Percentiles rank a stretch among this genome's conserved stretches.
Evolutionary conservation across 2,888 invertebrate genomes (phyloP).

Genomic region (Erebia aethiops): DNA sequence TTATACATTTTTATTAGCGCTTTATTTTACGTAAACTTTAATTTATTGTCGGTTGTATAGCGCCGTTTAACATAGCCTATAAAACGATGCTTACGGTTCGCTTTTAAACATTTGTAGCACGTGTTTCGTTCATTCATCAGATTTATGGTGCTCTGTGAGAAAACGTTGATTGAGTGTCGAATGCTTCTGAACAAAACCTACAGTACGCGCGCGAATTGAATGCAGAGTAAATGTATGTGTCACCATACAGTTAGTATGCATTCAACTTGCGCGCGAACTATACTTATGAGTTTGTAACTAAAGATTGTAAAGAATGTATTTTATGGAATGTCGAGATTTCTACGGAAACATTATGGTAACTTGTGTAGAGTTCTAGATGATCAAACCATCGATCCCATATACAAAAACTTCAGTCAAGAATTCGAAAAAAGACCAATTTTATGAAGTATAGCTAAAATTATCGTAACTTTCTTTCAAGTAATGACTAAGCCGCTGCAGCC

Average conservation of each 20-base stretch:
- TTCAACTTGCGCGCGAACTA: no score
- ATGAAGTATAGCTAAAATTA: not conserved
- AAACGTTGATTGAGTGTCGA: constrained; percentile 64
- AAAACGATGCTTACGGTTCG: constrained; percentile 79
- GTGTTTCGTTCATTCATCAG: constrained; percentile 83
- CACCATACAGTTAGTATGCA: no score
- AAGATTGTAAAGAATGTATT: not conserved
- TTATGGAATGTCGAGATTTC: not conserved
- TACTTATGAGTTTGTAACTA: no score
- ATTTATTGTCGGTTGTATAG: constrained; percentile 81
- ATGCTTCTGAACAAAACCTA: constrained; percentile 7
- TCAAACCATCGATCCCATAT: not conserved
- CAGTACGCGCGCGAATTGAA: no score
- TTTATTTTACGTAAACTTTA: constrained; percentile 82
- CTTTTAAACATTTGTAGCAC: constrained; percentile 82
- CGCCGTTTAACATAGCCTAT: constrained; percentile 81
- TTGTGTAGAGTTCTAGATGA: not conserved
- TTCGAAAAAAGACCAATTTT: not conserved
- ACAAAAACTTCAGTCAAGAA: not conserved
- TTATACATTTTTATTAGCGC: constrained; percentile 83
- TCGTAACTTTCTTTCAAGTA: not conserved
- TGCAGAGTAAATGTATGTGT: no score
- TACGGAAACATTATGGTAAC: not conserved
- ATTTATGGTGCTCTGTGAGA: constrained; percentile 80
- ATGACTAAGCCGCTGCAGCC: constrained; percentile 34